A percentile compares a stretch with the other conserved stretches of the same genome.
These are phyloP conservation scores for Sitobion miscanthi DNA, from an alignment of 1,140 invertebrate species.

Conservation along the genomic window DNA sequence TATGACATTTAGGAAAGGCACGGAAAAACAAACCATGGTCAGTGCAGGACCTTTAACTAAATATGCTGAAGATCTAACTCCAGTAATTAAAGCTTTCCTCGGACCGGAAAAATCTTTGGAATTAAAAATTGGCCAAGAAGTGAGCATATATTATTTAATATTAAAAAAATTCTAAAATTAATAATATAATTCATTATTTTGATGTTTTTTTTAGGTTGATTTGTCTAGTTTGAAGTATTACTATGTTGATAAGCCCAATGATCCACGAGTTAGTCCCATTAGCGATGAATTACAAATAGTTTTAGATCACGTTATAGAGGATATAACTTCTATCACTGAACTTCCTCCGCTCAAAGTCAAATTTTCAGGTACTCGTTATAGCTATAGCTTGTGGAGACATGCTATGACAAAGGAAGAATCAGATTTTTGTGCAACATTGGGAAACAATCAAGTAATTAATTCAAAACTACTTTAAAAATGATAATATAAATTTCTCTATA, in stretches of 20 bases:
- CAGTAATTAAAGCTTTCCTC: constrained; percentile 72
- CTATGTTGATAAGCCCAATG: constrained; percentile 77
- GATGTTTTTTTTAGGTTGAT: constrained; percentile 66
- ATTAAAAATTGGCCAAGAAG: constrained; percentile 61
- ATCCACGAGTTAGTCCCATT: constrained; percentile 74
- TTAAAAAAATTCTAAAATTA: not conserved
- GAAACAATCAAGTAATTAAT: constrained; percentile 66
- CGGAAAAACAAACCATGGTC: constrained; percentile 70
- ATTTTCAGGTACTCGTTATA: constrained; percentile 69
- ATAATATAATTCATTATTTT: not conserved
- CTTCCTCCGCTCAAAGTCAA: constrained; percentile 62
- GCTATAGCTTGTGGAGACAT: constrained; percentile 74
- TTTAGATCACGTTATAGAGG: constrained; percentile 67
- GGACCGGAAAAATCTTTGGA: constrained; percentile 64
- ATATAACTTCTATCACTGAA: constrained; percentile 63
- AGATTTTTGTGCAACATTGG: constrained; percentile 70
- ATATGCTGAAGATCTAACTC: constrained; percentile 76
- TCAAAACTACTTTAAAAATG: constrained; percentile 51
- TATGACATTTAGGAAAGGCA: constrained; percentile 68
- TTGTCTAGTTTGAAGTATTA: constrained; percentile 75
- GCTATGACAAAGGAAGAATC: constrained; percentile 73
- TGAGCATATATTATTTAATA: constrained; percentile 56
- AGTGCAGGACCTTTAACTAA: constrained; percentile 80
- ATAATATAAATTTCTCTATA: not conserved
- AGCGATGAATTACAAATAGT: constrained; percentile 71